Percentiles rank a stretch among this genome's conserved stretches.
Conservation (phyloP, 1,140 invertebrate genomes). For the Rhyacophila brunnea region DNA sequence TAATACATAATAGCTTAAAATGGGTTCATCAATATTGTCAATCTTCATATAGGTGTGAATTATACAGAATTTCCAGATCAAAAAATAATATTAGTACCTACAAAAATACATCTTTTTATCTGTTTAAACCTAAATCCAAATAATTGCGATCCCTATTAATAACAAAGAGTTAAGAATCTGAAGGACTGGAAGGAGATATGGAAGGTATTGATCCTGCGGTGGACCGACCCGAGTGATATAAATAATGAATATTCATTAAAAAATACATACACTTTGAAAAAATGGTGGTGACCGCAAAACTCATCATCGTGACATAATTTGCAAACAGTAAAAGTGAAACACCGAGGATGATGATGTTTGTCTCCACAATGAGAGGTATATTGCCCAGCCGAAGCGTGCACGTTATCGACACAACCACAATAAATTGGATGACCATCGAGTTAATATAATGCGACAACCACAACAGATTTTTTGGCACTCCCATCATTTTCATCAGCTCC, state of each 20-base stretch:
- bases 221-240: no score
- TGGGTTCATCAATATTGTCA: no score
- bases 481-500: slow-evolving; percentile 34
- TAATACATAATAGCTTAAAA: no score
- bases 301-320: slow-evolving; percentile 24
- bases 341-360: slow-evolving; percentile 9
- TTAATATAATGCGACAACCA: slow-evolving; percentile 26
- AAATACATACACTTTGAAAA: slow-evolving; percentile 19
- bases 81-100: no score
- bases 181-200: no score
- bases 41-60: no score
- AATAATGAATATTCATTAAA: neutral
- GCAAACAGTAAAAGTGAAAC: slow-evolving; percentile 14
- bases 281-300: slow-evolving; percentile 16
- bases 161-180: no score
- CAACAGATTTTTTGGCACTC: slow-evolving; percentile 4
- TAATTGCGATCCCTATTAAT: no score
- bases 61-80: no score
- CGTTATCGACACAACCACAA: neutral
- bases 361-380: slow-evolving; percentile 10
- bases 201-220: no score
- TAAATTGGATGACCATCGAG: neutral
- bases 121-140: no score
- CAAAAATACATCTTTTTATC: no score
- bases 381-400: slow-evolving; percentile 6